Evolutionary conservation across 2,888 invertebrate genomes (phyloP), one percentile per base, ranked within the genome.

Genomic region (Latheticus oryzae): DNA sequence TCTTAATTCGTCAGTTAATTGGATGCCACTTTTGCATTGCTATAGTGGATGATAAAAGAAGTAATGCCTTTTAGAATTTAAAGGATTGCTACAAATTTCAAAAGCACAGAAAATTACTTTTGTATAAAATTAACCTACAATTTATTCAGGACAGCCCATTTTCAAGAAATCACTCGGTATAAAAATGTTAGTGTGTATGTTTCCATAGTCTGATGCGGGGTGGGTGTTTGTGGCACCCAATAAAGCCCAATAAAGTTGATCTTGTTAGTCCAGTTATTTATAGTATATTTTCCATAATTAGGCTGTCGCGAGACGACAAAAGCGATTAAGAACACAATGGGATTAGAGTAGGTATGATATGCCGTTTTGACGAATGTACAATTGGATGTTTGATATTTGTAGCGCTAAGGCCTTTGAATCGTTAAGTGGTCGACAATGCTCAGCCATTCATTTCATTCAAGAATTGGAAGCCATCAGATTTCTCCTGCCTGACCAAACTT

Each of bases 331-430:
- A 63, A 56, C 54, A 73, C 72, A 73, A 73, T 73, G 54, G 70
- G 65, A 73, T 72, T 69, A 71, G 58, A 69, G 68, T 69, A 62
- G 65, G 67, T 65, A 69, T 70, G 68, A 71, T 71, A 69, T 70
- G 70, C 67, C 70, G 68, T 69, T 70, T 71, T 70, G 70, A 72
- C 69, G 68, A 70, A 62, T 67, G 56, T 62, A 73, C 72, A 73
- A 72, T 73, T 73, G 72, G 64, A 64, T 64, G 68, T 66, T 61
- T 69, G 71, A 74, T 74, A 74, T 74, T 72, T 73, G 73, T 73
- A 73, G 67, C 70, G 66, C 62, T 64, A 63, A 55, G 59, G 69
- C 69, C 67, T 72, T 72, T 73, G 66, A 70, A 63, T 62, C 62
- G 63, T 58, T 73, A 74, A 73, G 74, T 73, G 74, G 69, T 65